A percentile compares a stretch with the other conserved stretches of the same genome.
Conservation (phyloP, 2,113 vertebrate species). For the Spermophilus dauricus region DNA sequence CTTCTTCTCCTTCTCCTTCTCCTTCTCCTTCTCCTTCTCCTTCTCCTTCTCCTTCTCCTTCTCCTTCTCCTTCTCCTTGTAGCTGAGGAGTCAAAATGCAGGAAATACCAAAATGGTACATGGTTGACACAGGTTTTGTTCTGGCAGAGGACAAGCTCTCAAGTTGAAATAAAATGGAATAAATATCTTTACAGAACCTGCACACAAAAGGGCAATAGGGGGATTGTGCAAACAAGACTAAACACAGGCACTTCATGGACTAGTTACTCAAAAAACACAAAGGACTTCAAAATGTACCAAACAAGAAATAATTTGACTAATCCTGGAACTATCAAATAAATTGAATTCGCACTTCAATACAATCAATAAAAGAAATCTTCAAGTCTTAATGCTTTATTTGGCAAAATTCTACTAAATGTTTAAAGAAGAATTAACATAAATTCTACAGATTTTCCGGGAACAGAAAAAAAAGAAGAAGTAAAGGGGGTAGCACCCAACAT, state of each 20-base stretch:
- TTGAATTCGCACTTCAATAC: background rate
- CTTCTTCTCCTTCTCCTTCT: too few species aligned
- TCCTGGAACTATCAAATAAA: background rate
- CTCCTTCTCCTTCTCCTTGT: background rate
- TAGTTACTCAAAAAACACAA: background rate
- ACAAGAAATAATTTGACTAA: background rate
- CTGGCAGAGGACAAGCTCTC: too few species aligned
- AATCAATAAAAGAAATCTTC: background rate
- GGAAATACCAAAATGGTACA: background rate
- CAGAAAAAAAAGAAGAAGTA: background rate
- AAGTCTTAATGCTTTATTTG: background rate
- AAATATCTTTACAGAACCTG: background rate
- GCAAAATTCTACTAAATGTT: background rate
- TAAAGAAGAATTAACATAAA: background rate
- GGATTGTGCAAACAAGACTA: background rate
- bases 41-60: background rate
- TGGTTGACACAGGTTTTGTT: background rate
- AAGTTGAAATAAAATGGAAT: background rate
- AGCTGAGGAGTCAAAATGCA: background rate
- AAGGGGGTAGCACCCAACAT: background rate
- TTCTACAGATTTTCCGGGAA: background rate
- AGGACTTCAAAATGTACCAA: background rate
- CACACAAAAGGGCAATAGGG: background rate
- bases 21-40: too few species aligned
- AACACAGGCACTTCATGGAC: background rate